A percentile compares a stretch with the other conserved stretches of the same genome.
Conservation (phyloP, 2,888 invertebrate species). For the Athrips mouffetella region DNA sequence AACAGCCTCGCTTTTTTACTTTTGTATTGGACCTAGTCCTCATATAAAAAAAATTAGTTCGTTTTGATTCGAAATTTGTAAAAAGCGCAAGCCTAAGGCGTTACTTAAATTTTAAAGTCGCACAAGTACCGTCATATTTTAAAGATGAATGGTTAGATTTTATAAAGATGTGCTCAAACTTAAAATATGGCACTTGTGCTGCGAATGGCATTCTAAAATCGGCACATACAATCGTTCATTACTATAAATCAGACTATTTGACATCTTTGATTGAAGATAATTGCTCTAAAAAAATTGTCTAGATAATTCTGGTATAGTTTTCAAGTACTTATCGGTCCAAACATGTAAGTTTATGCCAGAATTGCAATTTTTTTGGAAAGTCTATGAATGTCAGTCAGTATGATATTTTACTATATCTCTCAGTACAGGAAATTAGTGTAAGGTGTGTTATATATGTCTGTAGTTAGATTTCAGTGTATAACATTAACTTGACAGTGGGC, state of each 20-base stretch:
- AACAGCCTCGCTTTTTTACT: conserved; percentile 12
- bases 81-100: conserved; percentile 50
- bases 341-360: background rate
- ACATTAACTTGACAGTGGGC: conserved; percentile 12
- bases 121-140: conserved; percentile 49
- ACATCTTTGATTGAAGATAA: background rate
- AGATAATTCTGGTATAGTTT: background rate
- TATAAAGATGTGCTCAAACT: conserved; percentile 34
- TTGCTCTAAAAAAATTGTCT: background rate
- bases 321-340: background rate
- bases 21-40: conserved; percentile 30
- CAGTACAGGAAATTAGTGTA: conserved; percentile 75
- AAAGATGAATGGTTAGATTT: conserved; percentile 28
- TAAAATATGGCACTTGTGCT: conserved; percentile 51
- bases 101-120: conserved; percentile 34
- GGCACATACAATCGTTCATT: background rate
- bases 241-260: background rate
- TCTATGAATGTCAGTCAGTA: conserved; percentile 36
- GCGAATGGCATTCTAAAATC: conserved; percentile 32
- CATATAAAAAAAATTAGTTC: conserved; percentile 41
- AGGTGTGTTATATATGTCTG: conserved; percentile 64
- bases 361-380: background rate
- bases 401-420: conserved; percentile 70
- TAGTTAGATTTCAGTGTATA: conserved; percentile 54
- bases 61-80: conserved; percentile 17